A percentile compares a stretch with the other conserved stretches of the same genome.
phyloP scores from a whole-genome alignment of 2,113 vertebrate genomes.

The Crotalus tigris region DNA sequence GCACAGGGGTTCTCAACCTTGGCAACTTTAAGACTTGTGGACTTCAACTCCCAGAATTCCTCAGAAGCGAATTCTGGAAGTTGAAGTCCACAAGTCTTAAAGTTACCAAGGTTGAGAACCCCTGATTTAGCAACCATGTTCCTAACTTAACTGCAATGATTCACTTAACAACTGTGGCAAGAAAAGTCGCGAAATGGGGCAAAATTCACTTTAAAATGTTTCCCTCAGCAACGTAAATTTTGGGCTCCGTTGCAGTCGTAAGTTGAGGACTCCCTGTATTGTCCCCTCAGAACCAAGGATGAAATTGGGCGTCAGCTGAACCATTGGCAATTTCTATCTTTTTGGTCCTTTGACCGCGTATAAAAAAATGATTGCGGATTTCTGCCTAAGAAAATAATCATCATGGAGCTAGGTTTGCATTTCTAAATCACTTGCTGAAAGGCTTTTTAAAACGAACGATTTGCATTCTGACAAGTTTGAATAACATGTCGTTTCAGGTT shows the following conservation, averaged over 20 bases:
- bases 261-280: background rate
- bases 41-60: too few species aligned
- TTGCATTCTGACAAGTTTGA: background rate
- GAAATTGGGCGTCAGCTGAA: too few species aligned
- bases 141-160: background rate
- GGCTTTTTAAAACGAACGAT: background rate
- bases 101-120: too few species aligned
- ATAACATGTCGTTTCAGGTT: constrained; percentile 61
- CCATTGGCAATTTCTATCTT: background rate
- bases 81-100: too few species aligned
- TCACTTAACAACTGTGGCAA: background rate
- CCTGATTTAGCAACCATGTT: too few species aligned
- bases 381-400: background rate
- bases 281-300: background rate
- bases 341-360: background rate
- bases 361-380: background rate
- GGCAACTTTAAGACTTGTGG: too few species aligned
- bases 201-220: background rate
- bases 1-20: too few species aligned
- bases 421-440: background rate
- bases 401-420: background rate
- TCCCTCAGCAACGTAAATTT: background rate
- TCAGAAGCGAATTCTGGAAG: too few species aligned
- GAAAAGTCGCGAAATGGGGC: background rate
- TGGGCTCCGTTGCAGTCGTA: background rate